Evolutionary conservation across 1,140 invertebrate species (phyloP), one percentile per base, ranked within the genome.

Genomic region (Pararge aegeria): DNA sequence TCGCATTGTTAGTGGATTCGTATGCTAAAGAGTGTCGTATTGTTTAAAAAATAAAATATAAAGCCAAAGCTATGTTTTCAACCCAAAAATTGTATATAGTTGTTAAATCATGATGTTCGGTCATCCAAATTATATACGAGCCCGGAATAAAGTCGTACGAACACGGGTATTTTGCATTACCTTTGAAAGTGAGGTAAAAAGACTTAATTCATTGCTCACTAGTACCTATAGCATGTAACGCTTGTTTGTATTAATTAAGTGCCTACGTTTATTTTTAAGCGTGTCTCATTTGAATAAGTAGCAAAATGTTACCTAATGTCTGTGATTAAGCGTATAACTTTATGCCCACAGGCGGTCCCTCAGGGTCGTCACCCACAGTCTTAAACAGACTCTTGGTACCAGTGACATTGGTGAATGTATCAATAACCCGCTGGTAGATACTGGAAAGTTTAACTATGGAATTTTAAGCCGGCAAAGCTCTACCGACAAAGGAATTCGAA

Each of bases 311-410:
- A 24, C 50, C 29, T 37, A 48, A 60, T 42, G 10, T 9, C 20
- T 21, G 34, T 44, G 12, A 59, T 46, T 46, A 42, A 42, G 46
- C 16, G 42, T 51, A 13, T 37, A 59, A 20, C 40, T 19, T 29
- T 16, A 16, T 48, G 29, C 48, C 64, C 34, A 64, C 34, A 52
- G 63, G 64, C 72, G 60, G 57, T 15, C 24, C 37, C 34, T 65
- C 73, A 73, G 54, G 70, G 73, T 52, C 73, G 49, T 61, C 65
- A 57, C 70, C 65, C 53, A 68, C 70, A 65, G 54, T 20, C 18
- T n/a, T n/a, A n/a, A 49, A 42, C 30, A 42, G 13, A 10, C 38
- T 15, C 34, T n/a, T n/a, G n/a, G 34, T 12, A 4, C 13, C 13
- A 12, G 1, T 16, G 16, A 15, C 38, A 42, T 42, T 42, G 5